Evolutionary conservation across 2,797 vertebrate genomes (phyloP).

Genomic region (Hemibagrus guttatus): DNA sequence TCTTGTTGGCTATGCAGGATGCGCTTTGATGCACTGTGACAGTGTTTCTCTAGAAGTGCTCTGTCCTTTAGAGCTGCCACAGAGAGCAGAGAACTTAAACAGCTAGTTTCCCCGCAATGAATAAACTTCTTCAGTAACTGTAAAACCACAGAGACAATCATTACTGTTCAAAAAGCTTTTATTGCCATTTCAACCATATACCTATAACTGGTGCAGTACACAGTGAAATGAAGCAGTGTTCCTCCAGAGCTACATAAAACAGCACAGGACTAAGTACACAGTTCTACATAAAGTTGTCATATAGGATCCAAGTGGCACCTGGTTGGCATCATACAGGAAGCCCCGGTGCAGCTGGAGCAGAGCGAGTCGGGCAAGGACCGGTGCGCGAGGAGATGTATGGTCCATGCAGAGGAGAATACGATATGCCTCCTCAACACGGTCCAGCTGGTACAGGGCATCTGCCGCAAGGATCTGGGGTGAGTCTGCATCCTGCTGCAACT

Average conservation of each 20-base stretch:
- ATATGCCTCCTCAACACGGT: slow-evolving; percentile 83
- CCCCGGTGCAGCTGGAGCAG: slow-evolving; percentile 89
- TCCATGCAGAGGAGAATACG: slow-evolving; percentile 78
- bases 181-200: no score
- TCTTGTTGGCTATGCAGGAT: slow-evolving; percentile 72
- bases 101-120: slow-evolving; percentile 83
- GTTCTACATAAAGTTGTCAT: no score
- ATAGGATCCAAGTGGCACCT: slow-evolving; percentile 70
- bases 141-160: background rate
- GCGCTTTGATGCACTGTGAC: slow-evolving; percentile 78
- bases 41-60: slow-evolving; percentile 79
- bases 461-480: slow-evolving; percentile 80
- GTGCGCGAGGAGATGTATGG: slow-evolving; percentile 73
- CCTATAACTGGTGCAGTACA: no score
- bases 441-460: slow-evolving; percentile 89
- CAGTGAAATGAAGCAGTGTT: no score
- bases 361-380: slow-evolving; percentile 83
- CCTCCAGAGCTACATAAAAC: no score
- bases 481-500: slow-evolving; percentile 80
- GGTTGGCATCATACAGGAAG: slow-evolving; percentile 85
- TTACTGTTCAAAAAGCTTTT: background rate
- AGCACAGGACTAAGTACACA: no score
- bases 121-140: slow-evolving; percentile 90
- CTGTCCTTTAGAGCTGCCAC: slow-evolving; percentile 80
- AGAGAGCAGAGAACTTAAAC: slow-evolving; percentile 81